Evolutionary conservation across 2,113 vertebrate species (phyloP).

Genomic region (Bettongia penicillata): DNA sequence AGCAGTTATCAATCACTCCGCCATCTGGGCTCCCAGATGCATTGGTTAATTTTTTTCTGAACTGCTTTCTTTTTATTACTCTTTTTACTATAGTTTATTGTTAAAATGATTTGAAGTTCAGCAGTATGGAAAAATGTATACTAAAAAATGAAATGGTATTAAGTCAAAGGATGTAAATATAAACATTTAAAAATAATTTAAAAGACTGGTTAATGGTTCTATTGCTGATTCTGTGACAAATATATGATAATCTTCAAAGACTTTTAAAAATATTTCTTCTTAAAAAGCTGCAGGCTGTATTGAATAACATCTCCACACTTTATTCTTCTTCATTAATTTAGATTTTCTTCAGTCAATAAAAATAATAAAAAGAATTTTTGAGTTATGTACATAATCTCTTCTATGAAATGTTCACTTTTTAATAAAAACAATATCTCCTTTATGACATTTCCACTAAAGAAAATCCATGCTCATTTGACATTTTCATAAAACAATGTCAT

Average conservation of each 20-base stretch:
- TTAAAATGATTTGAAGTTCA: not conserved
- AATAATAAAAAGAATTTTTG: not conserved
- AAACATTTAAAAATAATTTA: not conserved
- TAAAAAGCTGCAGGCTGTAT: not conserved
- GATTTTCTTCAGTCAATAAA: conserved; percentile 9
- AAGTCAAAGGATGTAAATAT: not conserved
- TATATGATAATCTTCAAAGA: not conserved
- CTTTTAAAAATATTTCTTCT: not conserved
- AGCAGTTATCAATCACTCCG: no score
- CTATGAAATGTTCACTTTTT: conserved; percentile 38
- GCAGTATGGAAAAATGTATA: not conserved
- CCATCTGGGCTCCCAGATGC: no score
- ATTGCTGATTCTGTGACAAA: not conserved
- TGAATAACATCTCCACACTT: not conserved
- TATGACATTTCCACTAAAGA: not conserved
- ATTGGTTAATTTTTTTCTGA: not conserved
- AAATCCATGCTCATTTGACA: conserved; percentile 49
- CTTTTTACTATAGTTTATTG: not conserved
- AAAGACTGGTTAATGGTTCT: not conserved
- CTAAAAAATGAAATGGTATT: not conserved
- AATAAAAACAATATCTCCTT: not conserved
- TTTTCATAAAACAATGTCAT: conserved; percentile 28
- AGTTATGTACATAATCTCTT: conserved; percentile 18
- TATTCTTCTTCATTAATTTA: not conserved
- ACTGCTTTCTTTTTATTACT: not conserved